A percentile compares a stretch with the other conserved stretches of the same genome.
Conservation (phyloP, 37 sponge, comb jelly and placozoan species). For the Oopsacas minuta region DNA sequence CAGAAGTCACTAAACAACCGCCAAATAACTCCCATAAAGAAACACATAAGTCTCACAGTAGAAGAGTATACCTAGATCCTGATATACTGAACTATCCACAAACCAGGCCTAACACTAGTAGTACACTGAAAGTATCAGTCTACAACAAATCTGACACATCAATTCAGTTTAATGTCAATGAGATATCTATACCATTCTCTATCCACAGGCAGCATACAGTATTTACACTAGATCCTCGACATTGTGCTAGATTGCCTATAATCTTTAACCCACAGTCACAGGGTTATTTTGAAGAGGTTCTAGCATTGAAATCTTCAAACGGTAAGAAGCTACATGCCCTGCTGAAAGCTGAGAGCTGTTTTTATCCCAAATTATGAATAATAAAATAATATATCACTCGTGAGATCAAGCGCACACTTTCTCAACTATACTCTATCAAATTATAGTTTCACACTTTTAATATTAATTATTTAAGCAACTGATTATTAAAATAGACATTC, state of each 20-base stretch:
- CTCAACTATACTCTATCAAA: not conserved
- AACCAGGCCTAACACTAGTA: not conserved
- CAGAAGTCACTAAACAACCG: not conserved
- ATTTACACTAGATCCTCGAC: not conserved
- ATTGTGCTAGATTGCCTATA: conserved; percentile 1
- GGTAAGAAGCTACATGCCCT: not conserved
- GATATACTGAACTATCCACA: not conserved
- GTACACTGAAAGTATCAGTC: not conserved
- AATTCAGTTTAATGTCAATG: not conserved
- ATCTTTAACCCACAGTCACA: not conserved
- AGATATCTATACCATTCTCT: not conserved
- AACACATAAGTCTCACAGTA: not conserved
- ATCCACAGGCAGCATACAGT: not conserved
- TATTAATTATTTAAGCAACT: not conserved
- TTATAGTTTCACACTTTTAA: not conserved
- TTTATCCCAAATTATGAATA: not conserved
- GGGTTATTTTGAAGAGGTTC: conserved; percentile 14
- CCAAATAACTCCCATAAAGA: not conserved
- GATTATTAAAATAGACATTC: not conserved
- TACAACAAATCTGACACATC: not conserved
- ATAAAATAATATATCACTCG: not conserved
- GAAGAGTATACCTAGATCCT: not conserved
- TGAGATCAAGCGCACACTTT: conserved; percentile 5
- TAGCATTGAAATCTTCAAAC: not conserved
- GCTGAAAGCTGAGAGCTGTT: not conserved